Evolutionary conservation across 2,888 invertebrate species (phyloP).

Genomic region (Limnephilus auricula): DNA sequence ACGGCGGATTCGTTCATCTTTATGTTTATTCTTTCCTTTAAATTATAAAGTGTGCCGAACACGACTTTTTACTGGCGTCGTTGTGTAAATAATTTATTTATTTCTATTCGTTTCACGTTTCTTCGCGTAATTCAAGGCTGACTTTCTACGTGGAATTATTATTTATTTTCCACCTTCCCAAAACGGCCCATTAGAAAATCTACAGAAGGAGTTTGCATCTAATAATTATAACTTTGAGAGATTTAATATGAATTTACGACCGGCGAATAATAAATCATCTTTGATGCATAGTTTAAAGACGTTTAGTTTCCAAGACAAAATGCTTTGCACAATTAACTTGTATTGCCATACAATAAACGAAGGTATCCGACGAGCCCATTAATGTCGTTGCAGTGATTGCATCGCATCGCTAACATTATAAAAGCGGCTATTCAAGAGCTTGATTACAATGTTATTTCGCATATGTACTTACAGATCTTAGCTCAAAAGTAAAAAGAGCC

Average conservation of each 20-base stretch:
- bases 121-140: slow-evolving; percentile 16
- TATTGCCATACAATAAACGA: neutral
- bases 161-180: neutral
- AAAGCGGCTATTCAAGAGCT: neutral
- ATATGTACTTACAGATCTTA: neutral
- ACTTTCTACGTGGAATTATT: neutral
- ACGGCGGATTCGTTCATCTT: neutral
- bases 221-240: neutral
- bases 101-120: slow-evolving; percentile 24
- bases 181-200: neutral
- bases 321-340: neutral
- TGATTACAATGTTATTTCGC: neutral
- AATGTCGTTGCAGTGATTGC: no score
- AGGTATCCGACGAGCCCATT: no score
- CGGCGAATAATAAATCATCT: neutral
- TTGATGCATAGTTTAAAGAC: neutral
- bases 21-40: neutral
- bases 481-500: no score
- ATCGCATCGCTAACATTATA: no score
- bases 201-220: neutral
- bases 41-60: slow-evolving; percentile 24
- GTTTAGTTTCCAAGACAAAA: neutral
- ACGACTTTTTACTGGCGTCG: neutral
- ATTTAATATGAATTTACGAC: neutral
- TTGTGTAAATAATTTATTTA: slow-evolving; percentile 34